Evolutionary conservation across 2,797 vertebrate genomes (phyloP).

Genomic region (Champsocephalus esox): DNA sequence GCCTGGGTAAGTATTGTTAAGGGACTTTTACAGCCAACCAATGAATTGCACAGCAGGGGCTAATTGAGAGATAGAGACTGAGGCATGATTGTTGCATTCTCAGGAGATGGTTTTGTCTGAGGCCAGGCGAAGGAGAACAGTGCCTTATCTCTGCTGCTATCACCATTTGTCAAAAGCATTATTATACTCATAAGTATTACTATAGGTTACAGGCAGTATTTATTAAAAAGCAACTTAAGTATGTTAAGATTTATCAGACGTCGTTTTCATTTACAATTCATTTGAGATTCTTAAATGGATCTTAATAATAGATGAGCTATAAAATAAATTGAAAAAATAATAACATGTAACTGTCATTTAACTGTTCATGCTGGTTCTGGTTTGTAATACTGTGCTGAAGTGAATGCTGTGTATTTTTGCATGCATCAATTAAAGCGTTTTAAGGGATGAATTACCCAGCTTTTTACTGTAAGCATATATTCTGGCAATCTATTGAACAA

Average conservation of each 20-base stretch:
- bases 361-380: constrained; percentile 47
- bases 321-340: constrained; percentile 60
- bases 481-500: constrained; percentile 82
- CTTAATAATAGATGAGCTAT: constrained; percentile 72
- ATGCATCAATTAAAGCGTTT: constrained; percentile 75
- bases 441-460: constrained; percentile 75
- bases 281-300: constrained; percentile 65
- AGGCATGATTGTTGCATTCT: constrained; percentile 79
- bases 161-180: constrained; percentile 65
- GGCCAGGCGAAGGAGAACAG: constrained; percentile 61
- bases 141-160: constrained; percentile 72
- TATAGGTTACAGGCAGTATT: constrained; percentile 64
- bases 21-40: constrained; percentile 80
- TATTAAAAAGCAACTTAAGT: constrained; percentile 67
- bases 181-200: constrained; percentile 69
- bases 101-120: constrained; percentile 77
- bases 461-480: constrained; percentile 82
- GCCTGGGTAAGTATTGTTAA: constrained; percentile 78
- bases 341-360: constrained; percentile 54
- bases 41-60: constrained; percentile 84
- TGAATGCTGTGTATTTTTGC: constrained; percentile 64
- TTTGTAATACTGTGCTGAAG: constrained; percentile 59
- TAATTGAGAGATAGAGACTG: constrained; percentile 81
- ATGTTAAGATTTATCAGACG: constrained; percentile 70
- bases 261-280: constrained; percentile 65